Evolutionary conservation across 1,140 invertebrate genomes (phyloP), one percentile per base, ranked within the genome.

Genomic region (Lerema accius): DNA sequence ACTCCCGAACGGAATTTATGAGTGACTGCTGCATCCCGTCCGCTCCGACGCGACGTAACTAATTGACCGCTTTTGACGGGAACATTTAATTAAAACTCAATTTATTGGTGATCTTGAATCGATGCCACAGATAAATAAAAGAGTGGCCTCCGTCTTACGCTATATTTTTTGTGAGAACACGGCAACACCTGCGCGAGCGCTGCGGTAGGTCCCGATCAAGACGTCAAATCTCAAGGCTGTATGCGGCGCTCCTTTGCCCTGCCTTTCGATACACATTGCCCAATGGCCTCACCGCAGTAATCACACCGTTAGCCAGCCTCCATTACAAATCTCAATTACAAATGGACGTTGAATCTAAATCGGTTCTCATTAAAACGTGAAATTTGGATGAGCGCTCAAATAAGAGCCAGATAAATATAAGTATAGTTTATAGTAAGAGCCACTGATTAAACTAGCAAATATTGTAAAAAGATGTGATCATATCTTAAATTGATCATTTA

Each of bases 141-240:
- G 66, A 63, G 63, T 70, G 68, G 86, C 80, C 80, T 71, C 81
- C 79, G 84, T 77, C 74, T 89, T 89, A 89, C 84, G 82, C 84
- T 76, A 71, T 72, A 67, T 87, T 85, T 86, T 87, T 86, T 86
- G 76, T 84, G 63, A 63, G 73, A 69, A 49, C 50, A 42, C 63
- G 49, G 66, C 76, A 86, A 86, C 87, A 90, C 87, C 87, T 90
- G 87, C 87, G 71, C 68, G 73, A 63, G 59, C 85, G 76, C 84
- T 84, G 86, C 84, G 88, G 88, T 90, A 80, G 88, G 88, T 90
- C 87, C 71, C 84, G 82, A 90, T 87, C 85, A 87, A 88, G 84
- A 90, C 84, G 83, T 90, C 85, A 90, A 89, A 87, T 81, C 84
- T 81, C 86, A 90, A 90, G 86, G 88, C 79, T 86, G 82, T 45